Evolutionary conservation across 2,888 invertebrate species (phyloP).

Genomic region (Coecobrya sp.): DNA sequence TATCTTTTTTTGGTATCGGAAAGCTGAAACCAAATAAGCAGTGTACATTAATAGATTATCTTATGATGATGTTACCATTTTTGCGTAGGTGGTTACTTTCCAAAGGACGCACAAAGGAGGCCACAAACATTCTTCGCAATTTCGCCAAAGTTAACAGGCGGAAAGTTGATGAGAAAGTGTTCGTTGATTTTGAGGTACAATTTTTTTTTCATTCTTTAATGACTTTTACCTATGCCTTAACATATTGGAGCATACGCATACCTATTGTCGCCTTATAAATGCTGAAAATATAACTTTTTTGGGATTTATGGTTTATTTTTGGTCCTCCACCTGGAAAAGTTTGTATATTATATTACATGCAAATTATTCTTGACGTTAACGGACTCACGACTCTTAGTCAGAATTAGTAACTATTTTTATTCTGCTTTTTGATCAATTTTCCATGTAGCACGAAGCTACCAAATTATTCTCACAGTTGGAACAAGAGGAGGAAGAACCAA

Average conservation of each 20-base stretch:
- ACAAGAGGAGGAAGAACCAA: constrained; percentile 92
- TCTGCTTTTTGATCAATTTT: not conserved
- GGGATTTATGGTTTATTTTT: too few species aligned
- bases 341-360: not conserved
- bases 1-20: too few species aligned
- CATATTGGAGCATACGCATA: too few species aligned
- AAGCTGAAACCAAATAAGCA: too few species aligned
- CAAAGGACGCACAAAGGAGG: constrained; percentile 94
- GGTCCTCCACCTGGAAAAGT: not conserved
- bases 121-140: constrained; percentile 92
- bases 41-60: not conserved
- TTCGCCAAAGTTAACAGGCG: constrained; percentile 94
- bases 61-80: not conserved
- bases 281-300: too few species aligned
- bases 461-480: constrained; percentile 83
- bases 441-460: constrained; percentile 90
- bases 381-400: too few species aligned
- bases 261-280: not conserved
- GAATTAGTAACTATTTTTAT: not conserved
- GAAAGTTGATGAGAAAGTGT: constrained; percentile 92
- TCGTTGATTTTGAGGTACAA: constrained; percentile 92
- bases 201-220: too few species aligned
- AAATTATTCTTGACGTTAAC: not conserved
- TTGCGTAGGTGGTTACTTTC: constrained; percentile 90
- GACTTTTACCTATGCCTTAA: too few species aligned